phyloP scores from a whole-genome alignment of 53 echinoderm and acorn worm species.

The Patiria pectinifera region DNA sequence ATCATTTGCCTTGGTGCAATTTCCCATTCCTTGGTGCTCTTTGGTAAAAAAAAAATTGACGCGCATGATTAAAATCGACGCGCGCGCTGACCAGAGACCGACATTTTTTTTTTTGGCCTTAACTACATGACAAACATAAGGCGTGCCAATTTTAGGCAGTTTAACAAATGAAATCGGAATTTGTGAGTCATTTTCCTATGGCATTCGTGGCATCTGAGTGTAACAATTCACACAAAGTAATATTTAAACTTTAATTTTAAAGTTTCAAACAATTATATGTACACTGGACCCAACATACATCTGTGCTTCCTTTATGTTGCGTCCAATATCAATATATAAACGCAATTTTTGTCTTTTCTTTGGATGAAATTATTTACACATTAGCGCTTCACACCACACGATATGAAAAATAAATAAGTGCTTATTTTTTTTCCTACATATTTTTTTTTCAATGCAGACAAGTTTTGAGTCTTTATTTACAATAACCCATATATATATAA shows the following conservation, averaged over 20 bases:
- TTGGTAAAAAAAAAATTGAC: too few relatives aligned
- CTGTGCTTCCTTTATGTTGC: not conserved
- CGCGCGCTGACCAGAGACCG: too few relatives aligned
- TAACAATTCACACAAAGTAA: not conserved
- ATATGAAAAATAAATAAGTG: constrained; percentile 61
- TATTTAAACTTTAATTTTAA: not conserved
- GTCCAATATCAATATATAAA: not conserved
- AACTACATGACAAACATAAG: too few relatives aligned
- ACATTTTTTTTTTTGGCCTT: too few relatives aligned
- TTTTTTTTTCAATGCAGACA: not conserved
- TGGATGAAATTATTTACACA: constrained; percentile 26
- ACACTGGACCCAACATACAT: not conserved
- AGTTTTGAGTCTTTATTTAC: constrained; percentile 44
- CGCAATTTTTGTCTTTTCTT: constrained; percentile 5
- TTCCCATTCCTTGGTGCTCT: too few relatives aligned
- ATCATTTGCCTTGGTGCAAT: too few relatives aligned
- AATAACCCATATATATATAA: constrained; percentile 34
- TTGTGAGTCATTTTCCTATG: too few relatives aligned
- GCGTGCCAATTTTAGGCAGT: too few relatives aligned
- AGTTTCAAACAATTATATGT: not conserved
- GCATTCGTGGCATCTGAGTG: not conserved
- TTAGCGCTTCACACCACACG: not conserved
- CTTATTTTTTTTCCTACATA: not conserved
- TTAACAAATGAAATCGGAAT: too few relatives aligned
- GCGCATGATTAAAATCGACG: too few relatives aligned